These are phyloP conservation scores for Sicus ferrugineus DNA, from an alignment of 2,888 invertebrate species.

Conservation along the genomic window DNA sequence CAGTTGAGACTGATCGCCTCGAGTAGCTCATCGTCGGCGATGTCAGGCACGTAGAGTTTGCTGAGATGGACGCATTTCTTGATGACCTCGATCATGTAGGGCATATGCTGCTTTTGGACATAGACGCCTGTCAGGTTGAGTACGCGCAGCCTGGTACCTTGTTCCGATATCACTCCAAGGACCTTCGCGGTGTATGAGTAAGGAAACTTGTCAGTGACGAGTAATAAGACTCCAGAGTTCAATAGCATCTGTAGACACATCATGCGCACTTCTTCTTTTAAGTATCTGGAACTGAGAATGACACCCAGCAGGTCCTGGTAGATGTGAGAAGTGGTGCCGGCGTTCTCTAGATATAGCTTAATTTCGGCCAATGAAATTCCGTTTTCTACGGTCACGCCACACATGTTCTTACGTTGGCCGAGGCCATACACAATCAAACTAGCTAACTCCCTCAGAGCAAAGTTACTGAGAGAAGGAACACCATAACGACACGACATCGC, in stretches of 20 bases:
- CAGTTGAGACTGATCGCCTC: slow-evolving; percentile 69
- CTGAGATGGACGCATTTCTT: slow-evolving; percentile 70
- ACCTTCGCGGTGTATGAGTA: slow-evolving; percentile 76
- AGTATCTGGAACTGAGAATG: slow-evolving; percentile 72
- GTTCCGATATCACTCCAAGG: slow-evolving; percentile 71
- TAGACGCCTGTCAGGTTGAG: slow-evolving; percentile 78
- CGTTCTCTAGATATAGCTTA: slow-evolving; percentile 69
- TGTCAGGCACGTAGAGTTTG: slow-evolving; percentile 72
- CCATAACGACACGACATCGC: slow-evolving; percentile 72
- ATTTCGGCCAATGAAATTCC: slow-evolving; percentile 70
- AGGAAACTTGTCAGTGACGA: slow-evolving; percentile 76
- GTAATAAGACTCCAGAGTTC: slow-evolving; percentile 71
- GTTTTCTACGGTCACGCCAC: slow-evolving; percentile 70
- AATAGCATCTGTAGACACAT: slow-evolving; percentile 72
- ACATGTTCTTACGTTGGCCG: slow-evolving; percentile 66
- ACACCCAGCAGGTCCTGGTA: slow-evolving; percentile 74
- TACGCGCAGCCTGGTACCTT: slow-evolving; percentile 71
- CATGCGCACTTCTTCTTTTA: slow-evolving; percentile 74
- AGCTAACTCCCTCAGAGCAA: slow-evolving; percentile 70
- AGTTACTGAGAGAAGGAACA: slow-evolving; percentile 70
- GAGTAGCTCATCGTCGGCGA: slow-evolving; percentile 74
- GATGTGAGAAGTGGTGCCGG: slow-evolving; percentile 73
- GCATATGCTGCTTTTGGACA: slow-evolving; percentile 75
- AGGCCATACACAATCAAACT: slow-evolving; percentile 70
- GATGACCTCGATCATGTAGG: slow-evolving; percentile 70